Conservation (phyloP, 2,888 invertebrate genomes). For the Omphaloscelis lunosa region DNA sequence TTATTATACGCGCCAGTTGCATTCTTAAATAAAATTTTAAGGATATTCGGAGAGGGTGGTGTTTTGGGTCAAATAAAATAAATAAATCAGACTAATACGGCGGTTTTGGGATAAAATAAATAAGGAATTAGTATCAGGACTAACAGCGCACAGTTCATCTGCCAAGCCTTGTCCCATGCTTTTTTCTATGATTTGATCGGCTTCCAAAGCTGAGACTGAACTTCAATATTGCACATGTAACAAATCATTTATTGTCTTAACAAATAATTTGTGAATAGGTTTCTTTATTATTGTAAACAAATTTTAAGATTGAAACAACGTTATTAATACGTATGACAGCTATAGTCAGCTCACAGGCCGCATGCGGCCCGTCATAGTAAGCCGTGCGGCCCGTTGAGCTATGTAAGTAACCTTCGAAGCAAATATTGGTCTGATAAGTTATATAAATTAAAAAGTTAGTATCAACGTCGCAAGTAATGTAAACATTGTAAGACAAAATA, state of each 20-base stretch:
- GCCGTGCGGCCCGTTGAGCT: background rate
- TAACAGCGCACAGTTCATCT: constrained; percentile 17
- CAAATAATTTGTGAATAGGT: background rate
- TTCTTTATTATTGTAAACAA: background rate
- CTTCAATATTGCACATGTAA: background rate
- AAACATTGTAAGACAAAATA: background rate
- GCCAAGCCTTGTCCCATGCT: background rate
- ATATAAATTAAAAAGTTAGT: background rate
- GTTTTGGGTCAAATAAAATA: background rate
- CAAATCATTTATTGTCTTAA: background rate
- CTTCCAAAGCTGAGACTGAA: constrained; percentile 4
- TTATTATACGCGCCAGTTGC: constrained; percentile 77
- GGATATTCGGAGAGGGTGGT: background rate
- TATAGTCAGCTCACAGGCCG: background rate
- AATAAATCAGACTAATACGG: background rate
- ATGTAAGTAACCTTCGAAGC: background rate
- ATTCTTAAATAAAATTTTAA: constrained; percentile 15
- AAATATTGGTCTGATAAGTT: background rate
- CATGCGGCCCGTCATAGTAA: background rate
- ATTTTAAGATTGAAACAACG: background rate
- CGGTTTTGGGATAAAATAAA: background rate
- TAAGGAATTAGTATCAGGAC: constrained; percentile 6
- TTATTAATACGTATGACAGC: background rate
- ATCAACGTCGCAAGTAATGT: background rate
- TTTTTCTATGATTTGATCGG: background rate